Base-by-base conservation (phyloP, 37 sponge, comb jelly and placozoan genomes). In the Aphrocallistes beatrix region DNA sequence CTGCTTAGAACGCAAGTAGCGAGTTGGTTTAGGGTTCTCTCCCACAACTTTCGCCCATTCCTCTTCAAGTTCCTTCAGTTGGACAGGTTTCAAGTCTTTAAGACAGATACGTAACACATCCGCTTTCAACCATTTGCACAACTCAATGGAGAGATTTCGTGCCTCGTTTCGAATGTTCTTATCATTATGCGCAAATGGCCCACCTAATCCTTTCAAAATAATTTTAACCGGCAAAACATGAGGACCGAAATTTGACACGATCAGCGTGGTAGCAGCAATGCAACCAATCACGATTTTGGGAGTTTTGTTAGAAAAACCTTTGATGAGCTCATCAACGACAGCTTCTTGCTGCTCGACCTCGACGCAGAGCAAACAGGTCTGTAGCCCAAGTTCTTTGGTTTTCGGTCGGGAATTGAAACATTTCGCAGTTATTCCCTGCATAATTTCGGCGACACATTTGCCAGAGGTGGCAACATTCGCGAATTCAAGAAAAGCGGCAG, bases 21-120 rank as follows among this genome's bases (percentile, higher is more conserved):
- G 88, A 0, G 89, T 81, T 36, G 97, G 97, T 34, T 37, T 38
- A 9, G 93, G 87, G 1, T 84, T 51, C 30, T 51, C 89, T 0
- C 51, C 88, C 23, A 88, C 69, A 21, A 94, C 28, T 69, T 91
- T 91, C 9, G 37, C 83, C 90, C 91, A 94, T 86, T 91, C 93
- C 0, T 89, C 97, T 37, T 92, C 93, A n/a, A 96, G 42, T 82
- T 96, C 97, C 83, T 96, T 96, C 91, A 96, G 51, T 85, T 90
- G 92, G 16, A 94, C 92, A 47, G 94, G 94, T 38, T 94, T 94
- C 38, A 94, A 38, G 28, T 84, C 83, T 37, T 84, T 84, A 39
- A 91, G 89, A 32, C 89, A 51, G 21, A 39, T 82, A 38, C 87
- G 83, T 38, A 85, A 88, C 23, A 96, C 39, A 8, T 90, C 90